Base-by-base conservation (phyloP, 2,888 invertebrate species). In the Lottia gigantea region DNA sequence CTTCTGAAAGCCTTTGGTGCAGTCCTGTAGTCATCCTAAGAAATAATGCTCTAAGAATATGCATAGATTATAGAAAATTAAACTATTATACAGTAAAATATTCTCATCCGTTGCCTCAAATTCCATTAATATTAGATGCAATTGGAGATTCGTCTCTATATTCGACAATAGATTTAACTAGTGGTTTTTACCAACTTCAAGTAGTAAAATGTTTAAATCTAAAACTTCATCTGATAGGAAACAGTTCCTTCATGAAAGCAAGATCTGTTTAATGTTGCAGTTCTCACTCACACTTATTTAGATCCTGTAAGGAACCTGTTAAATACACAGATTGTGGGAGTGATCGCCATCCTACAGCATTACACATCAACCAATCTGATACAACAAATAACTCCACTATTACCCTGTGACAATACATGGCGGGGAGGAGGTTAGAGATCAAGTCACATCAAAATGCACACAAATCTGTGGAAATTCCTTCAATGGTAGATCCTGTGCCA, bases 1-100 rank as follows among this genome's bases (percentile, higher is more conserved):
- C 71, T n/a, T 72, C 74, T 15, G 55, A 63, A 11, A 73, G 71
- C 66, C 67, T 74, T 16, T 78, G 76, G 78, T 26, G 67, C 49
- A 69, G 70, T 4, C 73, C 74, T 0, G 68, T 76, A 14, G 77
- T 77, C 19, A 46, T 73, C 6, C 73, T 76, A 11, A 55, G 45
- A 19, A 78, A 31, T 31, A 31, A 31, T 31, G 31, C 31, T 6
- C 31, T 31, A 31, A 31, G 31, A 31, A 31, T 31, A 31, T 31
- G 31, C 6, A 31, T 31, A 3, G 31, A 31, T n/a, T n/a, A n/a
- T n/a, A n/a, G n/a, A n/a, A n/a, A n/a, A n/a, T n/a, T n/a, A n/a
- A n/a, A n/a, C n/a, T n/a, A n/a, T n/a, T n/a, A 31, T 31, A 31
- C 31, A 31, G 31, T 31, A 31, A 31, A 31, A 31, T 2, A 31